Conservation (phyloP, 2,888 invertebrate species). For the Amphipoea oculea region DNA sequence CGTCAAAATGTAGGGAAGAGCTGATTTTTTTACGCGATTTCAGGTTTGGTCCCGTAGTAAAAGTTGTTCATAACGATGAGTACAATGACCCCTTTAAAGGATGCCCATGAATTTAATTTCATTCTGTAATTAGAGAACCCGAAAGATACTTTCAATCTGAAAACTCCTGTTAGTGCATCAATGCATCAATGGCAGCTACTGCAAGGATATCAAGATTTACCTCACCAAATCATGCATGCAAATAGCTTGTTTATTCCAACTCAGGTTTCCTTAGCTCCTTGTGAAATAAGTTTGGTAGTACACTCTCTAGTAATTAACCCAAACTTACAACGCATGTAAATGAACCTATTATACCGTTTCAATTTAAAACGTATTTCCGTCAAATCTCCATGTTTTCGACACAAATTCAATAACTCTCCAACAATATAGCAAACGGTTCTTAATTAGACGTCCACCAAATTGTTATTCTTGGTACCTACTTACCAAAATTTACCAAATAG, state of each 20-base stretch:
- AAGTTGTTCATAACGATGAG: no score
- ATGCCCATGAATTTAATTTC: no score
- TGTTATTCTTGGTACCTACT: conserved; percentile 43
- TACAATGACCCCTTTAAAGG: no score
- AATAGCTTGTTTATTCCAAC: background rate
- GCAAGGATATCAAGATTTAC: background rate
- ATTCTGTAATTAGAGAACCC: background rate
- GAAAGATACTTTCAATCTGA: background rate
- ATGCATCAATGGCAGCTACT: background rate
- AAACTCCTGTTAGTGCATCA: background rate
- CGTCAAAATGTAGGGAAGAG: no score
- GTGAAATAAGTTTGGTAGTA: conserved; percentile 7
- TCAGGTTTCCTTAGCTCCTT: background rate
- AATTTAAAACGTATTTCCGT: conserved; percentile 54
- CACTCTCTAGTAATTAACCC: conserved; percentile 36
- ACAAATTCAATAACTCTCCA: conserved; percentile 63
- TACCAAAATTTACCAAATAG: conserved; percentile 54
- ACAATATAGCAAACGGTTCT: conserved; percentile 58
- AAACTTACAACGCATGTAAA: conserved; percentile 31
- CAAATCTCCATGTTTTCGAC: conserved; percentile 55
- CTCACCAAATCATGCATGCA: background rate
- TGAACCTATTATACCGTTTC: conserved; percentile 45
- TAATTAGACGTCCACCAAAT: conserved; percentile 63
- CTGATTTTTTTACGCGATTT: no score
- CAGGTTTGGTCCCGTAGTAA: no score